Evolutionary conservation across 2,888 invertebrate genomes (phyloP), one percentile per base, ranked within the genome.

Genomic region (Herminia tarsipennalis): DNA sequence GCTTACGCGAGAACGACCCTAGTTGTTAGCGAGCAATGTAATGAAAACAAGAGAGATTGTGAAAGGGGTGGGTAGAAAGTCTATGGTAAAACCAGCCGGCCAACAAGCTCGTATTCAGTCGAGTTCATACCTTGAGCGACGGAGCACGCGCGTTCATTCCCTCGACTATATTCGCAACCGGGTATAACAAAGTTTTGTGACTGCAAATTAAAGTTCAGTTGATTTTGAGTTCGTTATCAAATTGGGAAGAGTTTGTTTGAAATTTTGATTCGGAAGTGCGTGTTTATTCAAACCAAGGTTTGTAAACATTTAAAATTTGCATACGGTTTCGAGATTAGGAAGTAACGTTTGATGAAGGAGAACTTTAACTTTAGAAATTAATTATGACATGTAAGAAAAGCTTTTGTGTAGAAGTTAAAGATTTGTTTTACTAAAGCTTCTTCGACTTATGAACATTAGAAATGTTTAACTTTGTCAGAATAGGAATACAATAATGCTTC

Each of bases 101-200:
- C 35, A 43, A 44, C 37, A 45, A 43, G 35, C 45, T 16, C 39
- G 35, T 46, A 53, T 56, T 65, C 74, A 83, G 83, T 83, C 67
- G 70, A 54, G 60, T 59, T 51, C 60, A 57, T 62, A 58, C 52
- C 44, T 55, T 65, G 58, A 42, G 45, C 40, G 64, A 36, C 51
- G 46, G 37, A 57, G 61, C 53, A 70, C 76, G 80, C 62, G 63
- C 60, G 59, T 69, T 42, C 29, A 42, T 38, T 44, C 56, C 27
- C 28, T 39, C 42, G 52, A 49, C 56, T 56, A 63, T 58, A 57
- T 70, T 73, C 76, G 76, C 66, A 61, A 62, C 61, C 59, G 56
- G 64, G 56, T 54, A 67, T 48, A 71, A 71, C 56, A 74, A 83
- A 82, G 81, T 82, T 81, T 78, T 66, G 80, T 80, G 76, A 64